Base-by-base conservation (phyloP, 92 coral and sea anemone species). In the Phenganax marumi region DNA sequence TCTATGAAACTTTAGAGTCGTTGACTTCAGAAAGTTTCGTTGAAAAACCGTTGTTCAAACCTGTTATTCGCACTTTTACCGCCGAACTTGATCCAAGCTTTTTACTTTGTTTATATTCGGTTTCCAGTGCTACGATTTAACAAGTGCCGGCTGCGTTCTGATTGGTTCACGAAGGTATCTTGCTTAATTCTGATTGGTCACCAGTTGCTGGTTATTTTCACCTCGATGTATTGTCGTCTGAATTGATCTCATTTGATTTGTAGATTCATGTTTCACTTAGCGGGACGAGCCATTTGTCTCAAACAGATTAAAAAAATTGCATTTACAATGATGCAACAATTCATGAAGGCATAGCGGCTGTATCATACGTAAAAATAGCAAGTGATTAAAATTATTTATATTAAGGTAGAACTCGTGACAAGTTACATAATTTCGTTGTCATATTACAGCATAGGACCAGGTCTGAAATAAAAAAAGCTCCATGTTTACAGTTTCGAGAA, bases 361-460 rank as follows among this genome's bases (percentile, higher is more conserved):
- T 17, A 78, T 78, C 83, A 78, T 48, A 16, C 71, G 33, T 78
- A 78, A 22, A 78, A 78, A 78, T 78, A 78, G 83, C 50, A 7
- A 46, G 43, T 0, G 13, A 8, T 75, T 66, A 66, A 66, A 66
- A 66, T 66, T 10, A 66, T 10, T 1, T 3, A 62, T 7, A 60
- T 62, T 3, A 9, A 33, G 2, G 43, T 5, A 33, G 5, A 33
- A 33, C 43, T 33, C 43, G 43, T 33, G 4, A 66, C 72, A 9
- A 24, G 24, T 24, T 19, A 17, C 49, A 24, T 25, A 66, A 66
- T 66, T 66, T 2, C 12, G 43, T 25, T 66, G 72, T 66, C 43
- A 33, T 33, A 33, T 33, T 33, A 33, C 43, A 33, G 43, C 43
- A 33, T 33, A 33, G 9, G 11, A 25, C 72, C 26, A 1, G 50